These are phyloP conservation scores for Parambassis ranga DNA, from an alignment of 2,797 vertebrate genomes.

Conservation along the genomic window DNA sequence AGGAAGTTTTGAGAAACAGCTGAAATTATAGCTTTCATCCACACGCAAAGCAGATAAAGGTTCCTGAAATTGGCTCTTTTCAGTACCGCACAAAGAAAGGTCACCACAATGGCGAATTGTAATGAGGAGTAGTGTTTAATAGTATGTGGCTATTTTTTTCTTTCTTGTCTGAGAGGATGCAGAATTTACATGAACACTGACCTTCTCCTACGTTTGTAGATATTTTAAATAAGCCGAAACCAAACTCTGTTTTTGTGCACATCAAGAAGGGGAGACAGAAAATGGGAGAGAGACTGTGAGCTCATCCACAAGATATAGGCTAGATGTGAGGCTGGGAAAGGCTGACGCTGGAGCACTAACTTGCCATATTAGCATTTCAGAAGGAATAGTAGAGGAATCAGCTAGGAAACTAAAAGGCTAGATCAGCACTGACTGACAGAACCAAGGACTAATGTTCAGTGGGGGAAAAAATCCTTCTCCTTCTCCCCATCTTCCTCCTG, in stretches of 20 bases:
- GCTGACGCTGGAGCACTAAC: slow-evolving; percentile 64
- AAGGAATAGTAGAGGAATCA: slow-evolving; percentile 69
- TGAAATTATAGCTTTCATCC: slow-evolving; percentile 58
- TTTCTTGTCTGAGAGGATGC: slow-evolving; percentile 17
- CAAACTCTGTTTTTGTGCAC: slow-evolving; percentile 11
- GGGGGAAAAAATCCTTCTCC: not conserved
- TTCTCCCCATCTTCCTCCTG: slow-evolving; percentile 8
- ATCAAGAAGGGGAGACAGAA: slow-evolving; percentile 5
- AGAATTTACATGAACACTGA: slow-evolving; percentile 43
- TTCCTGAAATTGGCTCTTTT: slow-evolving; percentile 50
- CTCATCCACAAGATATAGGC: slow-evolving; percentile 55
- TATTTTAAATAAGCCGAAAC: slow-evolving; percentile 35
- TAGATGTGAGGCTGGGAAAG: slow-evolving; percentile 62
- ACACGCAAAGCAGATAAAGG: slow-evolving; percentile 44
- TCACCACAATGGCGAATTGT: slow-evolving; percentile 40
- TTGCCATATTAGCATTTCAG: slow-evolving; percentile 80
- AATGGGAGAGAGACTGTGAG: slow-evolving; percentile 17
- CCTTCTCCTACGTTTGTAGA: slow-evolving; percentile 38
- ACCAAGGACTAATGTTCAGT: slow-evolving; percentile 67
- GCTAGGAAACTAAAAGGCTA: slow-evolving; percentile 70
- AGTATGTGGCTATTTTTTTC: slow-evolving; percentile 12
- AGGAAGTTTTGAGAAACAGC: slow-evolving; percentile 47
- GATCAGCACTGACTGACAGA: slow-evolving; percentile 75
- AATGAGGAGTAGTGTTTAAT: slow-evolving; percentile 27
- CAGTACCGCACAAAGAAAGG: slow-evolving; percentile 48